Evolutionary conservation across 2,888 invertebrate species (phyloP).

Genomic region (Heliconius cydno): DNA sequence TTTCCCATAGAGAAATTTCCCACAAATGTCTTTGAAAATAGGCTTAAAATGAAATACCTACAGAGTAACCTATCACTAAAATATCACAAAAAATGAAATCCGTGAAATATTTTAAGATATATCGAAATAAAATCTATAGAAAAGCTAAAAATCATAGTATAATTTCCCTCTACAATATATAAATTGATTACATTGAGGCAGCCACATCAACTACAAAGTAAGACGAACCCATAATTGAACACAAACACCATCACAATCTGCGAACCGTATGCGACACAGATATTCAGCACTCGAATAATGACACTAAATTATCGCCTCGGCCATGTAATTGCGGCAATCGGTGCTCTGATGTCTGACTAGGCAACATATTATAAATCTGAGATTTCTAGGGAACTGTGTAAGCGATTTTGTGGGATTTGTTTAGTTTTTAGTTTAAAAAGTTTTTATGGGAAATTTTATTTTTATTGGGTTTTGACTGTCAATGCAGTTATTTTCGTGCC

Average conservation of each 20-base stretch:
- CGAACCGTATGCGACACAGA: constrained; percentile 48
- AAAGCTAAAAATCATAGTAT: neutral
- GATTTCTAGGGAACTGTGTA: neutral
- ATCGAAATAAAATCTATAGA: neutral
- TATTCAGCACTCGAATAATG: constrained; percentile 60
- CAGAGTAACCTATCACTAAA: too few species aligned
- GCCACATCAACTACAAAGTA: constrained; percentile 26
- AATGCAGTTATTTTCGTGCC: too few species aligned
- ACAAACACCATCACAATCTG: constrained; percentile 45
- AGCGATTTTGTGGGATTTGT: neutral
- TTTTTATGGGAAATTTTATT: too few species aligned
- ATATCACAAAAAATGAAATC: too few species aligned
- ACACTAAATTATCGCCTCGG: constrained; percentile 68
- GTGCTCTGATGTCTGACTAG: constrained; percentile 52
- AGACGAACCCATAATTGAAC: constrained; percentile 42
- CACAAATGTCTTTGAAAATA: too few species aligned
- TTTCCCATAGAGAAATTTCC: too few species aligned
- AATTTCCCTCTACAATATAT: neutral
- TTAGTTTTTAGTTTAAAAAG: neutral
- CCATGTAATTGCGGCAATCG: constrained; percentile 69
- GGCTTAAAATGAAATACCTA: too few species aligned
- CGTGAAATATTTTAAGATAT: too few species aligned
- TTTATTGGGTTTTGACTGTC: too few species aligned
- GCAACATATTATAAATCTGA: constrained; percentile 38
- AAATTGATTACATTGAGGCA: constrained; percentile 27